Evolutionary conservation across 2,113 vertebrate genomes (phyloP).

Genomic region (Phasianus colchicus): DNA sequence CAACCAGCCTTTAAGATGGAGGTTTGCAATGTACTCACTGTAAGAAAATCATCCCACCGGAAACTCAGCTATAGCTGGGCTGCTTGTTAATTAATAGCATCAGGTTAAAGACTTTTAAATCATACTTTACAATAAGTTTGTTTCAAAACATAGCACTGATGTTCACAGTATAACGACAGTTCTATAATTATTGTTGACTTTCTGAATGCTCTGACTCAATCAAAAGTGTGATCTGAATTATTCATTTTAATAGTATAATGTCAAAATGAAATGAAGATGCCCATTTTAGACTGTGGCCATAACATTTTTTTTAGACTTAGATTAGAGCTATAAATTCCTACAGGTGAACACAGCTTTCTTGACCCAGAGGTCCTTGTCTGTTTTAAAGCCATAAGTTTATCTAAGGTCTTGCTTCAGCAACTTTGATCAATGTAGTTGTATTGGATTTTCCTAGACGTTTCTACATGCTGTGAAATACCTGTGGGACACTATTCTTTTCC

Average conservation of each 20-base stretch:
- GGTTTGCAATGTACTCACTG: background rate
- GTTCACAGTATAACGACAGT: background rate
- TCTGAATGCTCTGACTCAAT: conserved; percentile 2
- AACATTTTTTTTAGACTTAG: background rate
- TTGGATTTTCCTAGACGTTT: background rate
- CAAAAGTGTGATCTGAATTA: conserved; percentile 12
- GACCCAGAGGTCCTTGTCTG: background rate
- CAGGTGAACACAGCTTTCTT: background rate
- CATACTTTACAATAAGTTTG: background rate
- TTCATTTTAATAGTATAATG: background rate
- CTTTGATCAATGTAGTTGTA: background rate
- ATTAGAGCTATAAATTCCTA: background rate
- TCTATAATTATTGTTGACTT: conserved; percentile 16
- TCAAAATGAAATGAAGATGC: background rate
- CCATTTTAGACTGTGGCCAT: background rate
- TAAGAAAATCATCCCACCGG: background rate
- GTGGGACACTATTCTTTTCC: background rate
- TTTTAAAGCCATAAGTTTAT: background rate
- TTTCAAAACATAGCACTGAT: background rate
- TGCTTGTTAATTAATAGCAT: background rate
- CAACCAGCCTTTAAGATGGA: background rate
- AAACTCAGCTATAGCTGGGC: background rate
- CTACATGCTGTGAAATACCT: background rate
- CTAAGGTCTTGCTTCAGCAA: background rate
- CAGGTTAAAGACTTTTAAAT: background rate